Evolutionary conservation across 2,888 invertebrate species (phyloP).

Genomic region (Endomychus coccineus): DNA sequence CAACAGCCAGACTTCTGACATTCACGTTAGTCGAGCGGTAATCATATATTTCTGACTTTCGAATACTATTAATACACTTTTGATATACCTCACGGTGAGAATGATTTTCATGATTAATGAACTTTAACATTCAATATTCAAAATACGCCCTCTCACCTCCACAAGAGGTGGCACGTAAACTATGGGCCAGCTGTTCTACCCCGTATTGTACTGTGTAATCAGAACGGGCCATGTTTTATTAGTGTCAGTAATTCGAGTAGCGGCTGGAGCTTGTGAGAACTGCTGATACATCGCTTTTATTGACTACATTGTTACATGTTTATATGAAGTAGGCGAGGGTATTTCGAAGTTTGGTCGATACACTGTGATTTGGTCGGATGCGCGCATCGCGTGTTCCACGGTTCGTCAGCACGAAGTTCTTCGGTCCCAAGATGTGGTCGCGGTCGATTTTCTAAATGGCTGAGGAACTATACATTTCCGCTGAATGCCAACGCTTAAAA

Average conservation of each 20-base stretch:
- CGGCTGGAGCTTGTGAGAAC: conserved; percentile 37
- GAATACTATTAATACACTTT: too few species aligned
- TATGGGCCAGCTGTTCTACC: conserved; percentile 29
- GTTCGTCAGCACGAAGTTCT: neutral
- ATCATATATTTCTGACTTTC: too few species aligned
- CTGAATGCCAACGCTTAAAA: conserved; percentile 4
- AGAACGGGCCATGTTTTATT: conserved; percentile 40
- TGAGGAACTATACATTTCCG: neutral
- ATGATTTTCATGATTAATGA: too few species aligned
- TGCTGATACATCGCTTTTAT: conserved; percentile 39
- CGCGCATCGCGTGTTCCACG: too few species aligned
- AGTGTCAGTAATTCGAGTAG: conserved; percentile 36
- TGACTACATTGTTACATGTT: conserved; percentile 38
- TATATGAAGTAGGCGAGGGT: conserved; percentile 21
- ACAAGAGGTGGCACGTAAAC: too few species aligned
- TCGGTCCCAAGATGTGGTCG: conserved; percentile 2
- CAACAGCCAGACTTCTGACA: too few species aligned
- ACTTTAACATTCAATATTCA: too few species aligned
- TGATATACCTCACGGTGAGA: too few species aligned
- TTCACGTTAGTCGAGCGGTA: too few species aligned
- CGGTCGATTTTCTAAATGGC: conserved; percentile 5
- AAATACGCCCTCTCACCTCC: too few species aligned
- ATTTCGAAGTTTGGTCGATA: conserved; percentile 12
- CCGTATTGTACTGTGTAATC: conserved; percentile 41
- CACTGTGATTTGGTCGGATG: too few species aligned